These are phyloP conservation scores for Pelobates fuscus DNA, from an alignment of 2,113 vertebrate genomes.

Conservation along the genomic window DNA sequence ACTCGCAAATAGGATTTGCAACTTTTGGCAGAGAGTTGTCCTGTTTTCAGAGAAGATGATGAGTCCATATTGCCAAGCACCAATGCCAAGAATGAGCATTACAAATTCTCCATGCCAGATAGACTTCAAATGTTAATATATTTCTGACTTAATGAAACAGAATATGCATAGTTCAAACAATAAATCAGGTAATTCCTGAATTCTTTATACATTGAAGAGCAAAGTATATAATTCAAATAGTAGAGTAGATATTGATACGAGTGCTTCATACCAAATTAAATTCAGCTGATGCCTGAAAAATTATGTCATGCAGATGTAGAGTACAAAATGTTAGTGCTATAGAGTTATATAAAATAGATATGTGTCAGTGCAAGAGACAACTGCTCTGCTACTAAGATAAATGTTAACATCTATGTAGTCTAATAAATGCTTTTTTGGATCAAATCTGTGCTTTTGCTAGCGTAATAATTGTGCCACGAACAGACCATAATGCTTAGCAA, in stretches of 20 bases:
- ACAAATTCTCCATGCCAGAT: constrained; percentile 19
- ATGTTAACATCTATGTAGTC: background rate
- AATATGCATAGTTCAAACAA: constrained; percentile 1
- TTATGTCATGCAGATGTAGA: background rate
- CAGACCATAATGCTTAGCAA: constrained; percentile 31
- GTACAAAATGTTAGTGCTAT: constrained; percentile 15
- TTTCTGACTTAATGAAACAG: constrained; percentile 16
- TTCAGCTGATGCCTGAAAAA: background rate
- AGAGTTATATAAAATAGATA: constrained; percentile 24
- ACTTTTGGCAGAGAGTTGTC: constrained; percentile 8
- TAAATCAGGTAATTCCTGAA: constrained; percentile 7
- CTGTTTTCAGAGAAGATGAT: constrained; percentile 20
- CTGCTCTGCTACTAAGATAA: constrained; percentile 11
- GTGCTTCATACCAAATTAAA: constrained; percentile 24
- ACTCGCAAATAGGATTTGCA: background rate
- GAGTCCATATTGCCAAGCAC: constrained; percentile 15
- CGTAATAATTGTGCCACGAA: constrained; percentile 38
- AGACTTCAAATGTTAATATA: constrained; percentile 36
- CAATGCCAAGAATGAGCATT: constrained; percentile 19
- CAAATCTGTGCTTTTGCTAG: constrained; percentile 32
- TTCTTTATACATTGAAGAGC: background rate
- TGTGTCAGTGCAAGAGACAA: constrained; percentile 19
- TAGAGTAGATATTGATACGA: constrained; percentile 13
- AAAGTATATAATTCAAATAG: too few species aligned
- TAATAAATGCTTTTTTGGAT: constrained; percentile 35